Conservation (phyloP, 2,888 invertebrate genomes). For the Clitarchus hookeri region DNA sequence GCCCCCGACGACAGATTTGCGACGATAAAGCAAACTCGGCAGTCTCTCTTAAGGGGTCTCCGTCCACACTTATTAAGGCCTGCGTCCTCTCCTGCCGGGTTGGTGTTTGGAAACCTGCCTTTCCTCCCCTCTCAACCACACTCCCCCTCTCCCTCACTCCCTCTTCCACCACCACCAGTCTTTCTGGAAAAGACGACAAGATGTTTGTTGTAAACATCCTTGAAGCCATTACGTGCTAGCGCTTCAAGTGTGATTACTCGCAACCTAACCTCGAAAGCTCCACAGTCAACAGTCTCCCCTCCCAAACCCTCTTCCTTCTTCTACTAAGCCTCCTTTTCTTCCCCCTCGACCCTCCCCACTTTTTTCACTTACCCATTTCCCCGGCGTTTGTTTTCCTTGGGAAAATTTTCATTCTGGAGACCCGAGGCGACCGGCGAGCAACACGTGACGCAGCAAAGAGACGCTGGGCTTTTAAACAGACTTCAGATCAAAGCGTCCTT, state of each 20-base stretch:
- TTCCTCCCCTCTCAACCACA: too few relatives aligned
- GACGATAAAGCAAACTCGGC: conserved; percentile 37
- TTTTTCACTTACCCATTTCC: background rate
- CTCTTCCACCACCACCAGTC: background rate
- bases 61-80: conserved; percentile 34
- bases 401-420: background rate
- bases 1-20: conserved; percentile 36
- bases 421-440: background rate
- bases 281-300: background rate
- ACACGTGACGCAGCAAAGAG: background rate
- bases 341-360: background rate
- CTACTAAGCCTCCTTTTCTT: background rate
- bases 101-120: background rate
- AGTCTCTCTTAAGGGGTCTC: conserved; percentile 34
- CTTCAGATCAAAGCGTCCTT: background rate
- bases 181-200: background rate
- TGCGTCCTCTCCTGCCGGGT: background rate
- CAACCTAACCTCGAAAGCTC: background rate
- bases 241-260: conserved; percentile 7
- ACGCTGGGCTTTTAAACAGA: background rate
- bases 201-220: conserved; percentile 24
- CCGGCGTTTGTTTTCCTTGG: background rate
- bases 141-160: background rate
- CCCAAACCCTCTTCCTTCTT: too few relatives aligned
- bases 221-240: conserved; percentile 15